Conservation (phyloP, 2,113 vertebrate species). For the Himantopus leucocephalus region DNA sequence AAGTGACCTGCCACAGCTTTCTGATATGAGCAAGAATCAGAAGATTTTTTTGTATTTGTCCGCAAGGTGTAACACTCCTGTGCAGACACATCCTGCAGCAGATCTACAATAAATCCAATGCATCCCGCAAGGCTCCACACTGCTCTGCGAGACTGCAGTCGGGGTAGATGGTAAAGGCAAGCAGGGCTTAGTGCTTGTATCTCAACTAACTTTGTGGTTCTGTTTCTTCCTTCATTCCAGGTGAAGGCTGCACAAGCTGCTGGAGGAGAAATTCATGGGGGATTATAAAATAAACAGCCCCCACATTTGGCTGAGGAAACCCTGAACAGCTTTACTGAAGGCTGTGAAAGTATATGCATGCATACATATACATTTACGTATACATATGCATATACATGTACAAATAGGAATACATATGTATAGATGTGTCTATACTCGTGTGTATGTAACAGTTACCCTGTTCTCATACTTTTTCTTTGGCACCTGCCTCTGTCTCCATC, state of each 20-base stretch:
- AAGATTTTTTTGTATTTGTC: neutral
- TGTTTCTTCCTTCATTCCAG: neutral
- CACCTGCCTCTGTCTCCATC: neutral
- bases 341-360: fast-evolving
- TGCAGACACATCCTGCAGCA: neutral
- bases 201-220: neutral
- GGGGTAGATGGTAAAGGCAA: neutral
- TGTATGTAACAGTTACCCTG: neutral
- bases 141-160: neutral
- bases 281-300: neutral
- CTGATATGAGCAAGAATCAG: neutral
- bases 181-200: neutral
- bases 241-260: neutral
- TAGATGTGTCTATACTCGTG: neutral
- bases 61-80: neutral
- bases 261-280: neutral
- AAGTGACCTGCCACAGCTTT: neutral
- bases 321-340: neutral
- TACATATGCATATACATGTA: neutral
- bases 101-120: neutral
- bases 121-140: neutral
- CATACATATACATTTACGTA: neutral
- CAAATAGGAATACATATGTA: neutral
- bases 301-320: neutral
- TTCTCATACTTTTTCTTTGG: neutral